Conservation (phyloP, 2,797 vertebrate genomes). For the Tamandua tetradactyla region DNA sequence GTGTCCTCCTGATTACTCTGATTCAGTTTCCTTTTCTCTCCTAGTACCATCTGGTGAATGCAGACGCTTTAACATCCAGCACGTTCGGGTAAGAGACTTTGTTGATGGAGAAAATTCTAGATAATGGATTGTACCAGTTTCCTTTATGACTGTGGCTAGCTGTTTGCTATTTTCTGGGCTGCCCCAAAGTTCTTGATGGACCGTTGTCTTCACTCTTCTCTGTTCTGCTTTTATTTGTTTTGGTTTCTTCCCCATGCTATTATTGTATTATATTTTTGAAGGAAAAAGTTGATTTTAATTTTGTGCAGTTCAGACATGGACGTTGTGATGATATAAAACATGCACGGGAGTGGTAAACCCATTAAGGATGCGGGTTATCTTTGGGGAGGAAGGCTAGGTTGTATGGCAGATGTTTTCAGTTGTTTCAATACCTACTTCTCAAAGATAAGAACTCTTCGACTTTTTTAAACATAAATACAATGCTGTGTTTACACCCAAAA, state of each 20-base stretch:
- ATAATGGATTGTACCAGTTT: background rate
- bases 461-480: background rate
- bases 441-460: background rate
- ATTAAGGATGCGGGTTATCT: background rate
- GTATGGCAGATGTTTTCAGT: background rate
- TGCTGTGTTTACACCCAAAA: background rate
- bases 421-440: background rate
- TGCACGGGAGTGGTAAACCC: background rate
- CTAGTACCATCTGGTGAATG: background rate
- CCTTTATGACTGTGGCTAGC: background rate
- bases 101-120: background rate
- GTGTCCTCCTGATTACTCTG: background rate
- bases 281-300: background rate
- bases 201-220: background rate
- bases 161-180: background rate
- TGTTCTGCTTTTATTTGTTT: background rate
- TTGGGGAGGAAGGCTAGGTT: background rate
- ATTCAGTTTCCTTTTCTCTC: conserved; percentile 61
- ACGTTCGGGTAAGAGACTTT: conserved; percentile 31
- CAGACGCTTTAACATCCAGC: background rate
- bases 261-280: background rate
- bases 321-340: background rate
- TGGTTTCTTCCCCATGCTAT: background rate
- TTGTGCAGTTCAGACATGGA: background rate
- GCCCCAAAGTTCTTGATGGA: too few species aligned